These are phyloP conservation scores for Argyrosomus japonicus DNA, from an alignment of 2,113 vertebrate genomes.

Conservation along the genomic window DNA sequence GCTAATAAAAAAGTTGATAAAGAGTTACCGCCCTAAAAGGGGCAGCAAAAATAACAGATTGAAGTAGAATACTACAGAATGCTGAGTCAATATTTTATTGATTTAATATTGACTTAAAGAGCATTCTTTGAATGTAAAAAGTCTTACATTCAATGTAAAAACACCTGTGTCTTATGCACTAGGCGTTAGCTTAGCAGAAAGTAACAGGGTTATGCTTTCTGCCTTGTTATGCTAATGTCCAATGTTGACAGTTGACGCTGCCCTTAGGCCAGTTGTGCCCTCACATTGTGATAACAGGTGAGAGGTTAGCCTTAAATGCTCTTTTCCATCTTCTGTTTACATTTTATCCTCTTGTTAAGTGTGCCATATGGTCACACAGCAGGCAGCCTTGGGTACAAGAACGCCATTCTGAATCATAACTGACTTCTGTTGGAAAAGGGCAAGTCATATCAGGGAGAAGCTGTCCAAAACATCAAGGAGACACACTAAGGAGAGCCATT, in stretches of 20 bases:
- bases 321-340: conserved; percentile 6
- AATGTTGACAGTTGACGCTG: no score
- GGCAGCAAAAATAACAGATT: no score
- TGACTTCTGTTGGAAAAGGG: conserved; percentile 54
- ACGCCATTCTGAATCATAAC: conserved; percentile 59
- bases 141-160: no score
- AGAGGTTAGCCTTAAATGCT: conserved; percentile 17
- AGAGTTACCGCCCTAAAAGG: background rate
- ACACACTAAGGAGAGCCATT: background rate
- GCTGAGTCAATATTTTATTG: no score
- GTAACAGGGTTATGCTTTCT: no score
- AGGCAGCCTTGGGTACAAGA: conserved; percentile 60
- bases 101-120: no score
- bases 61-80: no score
- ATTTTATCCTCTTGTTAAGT: conserved; percentile 30
- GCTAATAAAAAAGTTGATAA: background rate
- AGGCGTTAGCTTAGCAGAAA: background rate
- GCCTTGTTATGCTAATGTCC: no score
- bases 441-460: conserved; percentile 43
- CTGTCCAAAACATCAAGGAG: background rate
- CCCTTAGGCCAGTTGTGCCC: background rate
- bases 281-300: background rate
- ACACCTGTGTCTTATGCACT: background rate
- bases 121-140: no score
- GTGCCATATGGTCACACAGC: conserved; percentile 80